These are phyloP conservation scores for Agrochola circellaris DNA, from an alignment of 2,888 invertebrate species.

Conservation along the genomic window DNA sequence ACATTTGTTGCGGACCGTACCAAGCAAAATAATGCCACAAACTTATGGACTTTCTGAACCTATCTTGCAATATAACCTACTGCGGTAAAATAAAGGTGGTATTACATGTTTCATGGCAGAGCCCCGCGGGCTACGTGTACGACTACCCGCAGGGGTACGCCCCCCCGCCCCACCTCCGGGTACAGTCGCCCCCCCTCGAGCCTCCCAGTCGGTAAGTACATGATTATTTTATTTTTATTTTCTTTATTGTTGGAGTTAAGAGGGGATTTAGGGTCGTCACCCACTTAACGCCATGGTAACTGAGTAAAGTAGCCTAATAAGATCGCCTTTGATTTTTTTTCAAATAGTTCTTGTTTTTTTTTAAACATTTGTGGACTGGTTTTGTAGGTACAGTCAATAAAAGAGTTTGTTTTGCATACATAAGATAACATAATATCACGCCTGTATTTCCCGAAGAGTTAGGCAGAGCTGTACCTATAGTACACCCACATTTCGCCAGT, in stretches of 20 bases:
- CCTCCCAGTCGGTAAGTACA: slow-evolving; percentile 78
- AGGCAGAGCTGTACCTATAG: no score
- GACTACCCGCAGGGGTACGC: slow-evolving; percentile 88
- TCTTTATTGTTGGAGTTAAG: slow-evolving; percentile 30
- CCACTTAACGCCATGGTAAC: slow-evolving; percentile 9
- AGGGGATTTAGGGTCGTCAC: slow-evolving; percentile 41
- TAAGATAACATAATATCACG: no score
- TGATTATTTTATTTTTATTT: slow-evolving; percentile 53
- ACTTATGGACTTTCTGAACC: slow-evolving; percentile 24
- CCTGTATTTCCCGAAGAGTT: no score
- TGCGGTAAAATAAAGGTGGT: slow-evolving; percentile 61
- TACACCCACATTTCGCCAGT: no score
- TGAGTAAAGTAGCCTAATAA: not conserved
- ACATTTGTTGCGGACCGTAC: not conserved
- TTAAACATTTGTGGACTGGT: not conserved
- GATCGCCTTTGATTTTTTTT: not conserved
- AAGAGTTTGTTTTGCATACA: not conserved
- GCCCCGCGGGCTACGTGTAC: slow-evolving; percentile 85
- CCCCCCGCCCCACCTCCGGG: slow-evolving; percentile 84
- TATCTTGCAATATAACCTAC: slow-evolving; percentile 9
- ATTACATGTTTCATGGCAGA: slow-evolving; percentile 72
- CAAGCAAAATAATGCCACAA: not conserved
- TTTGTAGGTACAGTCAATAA: not conserved
- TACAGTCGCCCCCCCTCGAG: slow-evolving; percentile 85
- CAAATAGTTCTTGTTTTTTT: not conserved